phyloP scores from a whole-genome alignment of 1,140 invertebrate species.

The Aphis craccivora region DNA sequence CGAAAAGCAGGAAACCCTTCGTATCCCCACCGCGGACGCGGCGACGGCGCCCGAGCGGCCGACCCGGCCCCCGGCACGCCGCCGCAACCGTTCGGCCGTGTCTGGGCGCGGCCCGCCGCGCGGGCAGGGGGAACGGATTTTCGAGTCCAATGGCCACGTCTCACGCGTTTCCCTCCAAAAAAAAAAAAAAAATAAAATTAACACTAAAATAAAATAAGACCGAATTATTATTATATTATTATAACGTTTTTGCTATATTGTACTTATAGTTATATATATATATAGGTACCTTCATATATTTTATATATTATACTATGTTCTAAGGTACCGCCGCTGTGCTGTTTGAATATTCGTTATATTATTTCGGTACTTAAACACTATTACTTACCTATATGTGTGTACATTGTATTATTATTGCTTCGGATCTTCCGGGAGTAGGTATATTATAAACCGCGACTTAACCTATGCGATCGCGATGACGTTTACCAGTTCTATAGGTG shows the following conservation, averaged over 20 bases:
- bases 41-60: constrained; percentile 52
- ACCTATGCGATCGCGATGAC: neutral
- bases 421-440: neutral
- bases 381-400: too few species aligned
- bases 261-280: neutral
- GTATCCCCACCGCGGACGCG: constrained; percentile 52
- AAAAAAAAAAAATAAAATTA: neutral
- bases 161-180: constrained; percentile 56
- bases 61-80: constrained; percentile 36
- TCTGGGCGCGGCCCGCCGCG: constrained; percentile 48
- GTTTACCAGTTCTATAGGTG: neutral
- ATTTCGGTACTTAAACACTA: neutral
- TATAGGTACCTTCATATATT: neutral
- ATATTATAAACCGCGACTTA: neutral
- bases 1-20: constrained; percentile 58
- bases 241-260: constrained; percentile 22
- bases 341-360: neutral
- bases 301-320: neutral
- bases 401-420: neutral
- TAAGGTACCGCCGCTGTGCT: neutral
- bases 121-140: constrained; percentile 57
- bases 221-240: neutral
- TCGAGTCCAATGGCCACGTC: constrained; percentile 57
- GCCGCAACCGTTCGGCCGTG: constrained; percentile 21
- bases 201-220: neutral